These are phyloP conservation scores for Agonopterix arenella DNA, from an alignment of 2,888 invertebrate genomes.

Conservation along the genomic window DNA sequence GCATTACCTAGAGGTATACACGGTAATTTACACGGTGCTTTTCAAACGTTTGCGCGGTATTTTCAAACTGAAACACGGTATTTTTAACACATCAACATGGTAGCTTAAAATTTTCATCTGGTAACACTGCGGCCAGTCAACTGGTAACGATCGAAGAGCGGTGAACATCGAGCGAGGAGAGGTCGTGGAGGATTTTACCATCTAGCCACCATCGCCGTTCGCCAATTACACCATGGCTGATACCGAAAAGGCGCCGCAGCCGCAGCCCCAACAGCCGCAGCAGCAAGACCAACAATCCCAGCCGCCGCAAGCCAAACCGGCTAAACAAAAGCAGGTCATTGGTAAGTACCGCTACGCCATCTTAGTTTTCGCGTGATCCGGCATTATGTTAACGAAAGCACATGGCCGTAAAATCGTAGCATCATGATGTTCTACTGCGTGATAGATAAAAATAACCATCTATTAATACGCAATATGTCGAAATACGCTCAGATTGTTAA, in stretches of 20 bases:
- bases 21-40: no score
- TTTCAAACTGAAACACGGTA: no score
- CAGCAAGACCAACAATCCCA: constrained; percentile 80
- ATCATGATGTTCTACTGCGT: constrained; percentile 13
- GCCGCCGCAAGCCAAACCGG: constrained; percentile 79
- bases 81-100: no score
- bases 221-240: constrained; percentile 95
- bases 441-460: constrained; percentile 6
- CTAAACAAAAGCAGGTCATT: constrained; percentile 91
- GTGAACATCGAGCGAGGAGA: constrained; percentile 84
- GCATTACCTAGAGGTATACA: no score
- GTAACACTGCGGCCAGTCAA: not conserved
- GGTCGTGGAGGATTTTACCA: constrained; percentile 86
- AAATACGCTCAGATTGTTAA: not conserved
- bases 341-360: constrained; percentile 81
- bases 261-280: constrained; percentile 79
- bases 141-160: constrained; percentile 68
- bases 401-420: constrained; percentile 40
- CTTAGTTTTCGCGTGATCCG: constrained; percentile 59
- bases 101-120: no score
- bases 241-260: constrained; percentile 91
- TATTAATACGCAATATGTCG: not conserved
- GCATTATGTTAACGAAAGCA: constrained; percentile 53
- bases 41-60: no score
- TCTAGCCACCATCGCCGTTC: constrained; percentile 84